A percentile compares a stretch with the other conserved stretches of the same genome.
These are phyloP conservation scores for Echinarachnius parma DNA, from an alignment of 53 echinoderm and acorn worm genomes.

Conservation along the genomic window DNA sequence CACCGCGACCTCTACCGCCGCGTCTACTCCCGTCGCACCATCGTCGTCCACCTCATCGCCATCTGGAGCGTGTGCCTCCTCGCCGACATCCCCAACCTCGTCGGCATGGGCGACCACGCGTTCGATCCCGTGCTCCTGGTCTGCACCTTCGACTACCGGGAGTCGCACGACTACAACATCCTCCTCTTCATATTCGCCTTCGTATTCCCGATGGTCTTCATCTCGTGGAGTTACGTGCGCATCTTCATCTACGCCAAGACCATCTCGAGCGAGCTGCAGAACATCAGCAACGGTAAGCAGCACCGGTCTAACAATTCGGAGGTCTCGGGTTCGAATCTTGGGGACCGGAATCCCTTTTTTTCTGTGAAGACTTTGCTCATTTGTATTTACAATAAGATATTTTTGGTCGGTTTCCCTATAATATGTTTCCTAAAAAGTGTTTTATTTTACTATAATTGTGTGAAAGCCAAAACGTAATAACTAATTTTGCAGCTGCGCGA, in stretches of 20 bases:
- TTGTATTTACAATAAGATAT: no score
- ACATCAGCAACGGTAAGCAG: not conserved
- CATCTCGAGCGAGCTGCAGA: constrained; percentile 23
- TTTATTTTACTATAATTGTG: no score
- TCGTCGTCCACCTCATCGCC: constrained; percentile 48
- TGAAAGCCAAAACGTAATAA: no score
- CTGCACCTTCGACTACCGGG: constrained; percentile 79
- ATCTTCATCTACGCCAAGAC: constrained; percentile 55
- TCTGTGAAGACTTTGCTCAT: no score
- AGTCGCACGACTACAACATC: constrained; percentile 65
- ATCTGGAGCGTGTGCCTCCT: constrained; percentile 74
- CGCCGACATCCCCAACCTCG: constrained; percentile 75
- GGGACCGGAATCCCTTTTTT: no score
- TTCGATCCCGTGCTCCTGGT: constrained; percentile 71
- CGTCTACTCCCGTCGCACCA: constrained; percentile 70
- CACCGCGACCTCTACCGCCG: constrained; percentile 57
- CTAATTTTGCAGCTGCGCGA: no score
- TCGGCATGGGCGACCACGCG: constrained; percentile 82
- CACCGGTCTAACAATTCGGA: no score
- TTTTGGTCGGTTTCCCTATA: no score
- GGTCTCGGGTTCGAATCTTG: no score
- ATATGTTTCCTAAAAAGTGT: no score
- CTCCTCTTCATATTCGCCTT: constrained; percentile 66
- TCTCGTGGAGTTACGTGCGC: constrained; percentile 60
- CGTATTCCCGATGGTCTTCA: constrained; percentile 56